Base-by-base conservation (phyloP, 2,797 vertebrate species). In the Cirrhinus mrigala region DNA sequence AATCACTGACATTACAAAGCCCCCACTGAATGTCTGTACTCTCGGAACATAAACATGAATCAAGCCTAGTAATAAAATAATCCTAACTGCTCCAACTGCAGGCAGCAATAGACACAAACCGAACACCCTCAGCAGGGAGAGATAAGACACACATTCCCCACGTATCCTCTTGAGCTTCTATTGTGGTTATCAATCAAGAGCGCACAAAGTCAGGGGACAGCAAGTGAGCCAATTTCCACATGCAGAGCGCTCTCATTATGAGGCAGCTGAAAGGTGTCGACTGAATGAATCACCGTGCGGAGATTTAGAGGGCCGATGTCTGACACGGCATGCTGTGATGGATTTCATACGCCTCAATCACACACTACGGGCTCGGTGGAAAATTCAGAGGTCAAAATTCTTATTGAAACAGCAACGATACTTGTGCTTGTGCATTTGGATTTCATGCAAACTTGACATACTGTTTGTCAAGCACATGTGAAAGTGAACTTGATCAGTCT, bases 171-270 rank as follows among this genome's bases (percentile, higher is more conserved):
- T 79, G 52, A 79, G 87, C 69, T 79, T 89, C 90, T 89, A 91
- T 90, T 91, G 76, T 85, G 14, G 76, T 88, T 91, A 92, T 91
- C 86, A 90, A 91, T 89, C 88, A 88, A 79, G 40, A 48, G 44
- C 56, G 46, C 66, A 85, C 84, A 85, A 85, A 90, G 74, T 89
- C 76, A 87, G 79, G 84, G 85, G 90, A 89, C 82, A 84, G 74
- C 10, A 46, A 91, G 80, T 54, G 80, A 78, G 85, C 69, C 70
- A 81, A 76, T 81, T 89, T 88, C 83, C 86, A 73, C 83, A 87
- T 84, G 58, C 78, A 82, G 85, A 87, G 81, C 85, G 60, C 79
- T 62, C 85, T 89, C 87, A 85, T 89, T 89, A 81, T 33, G 71
- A 89, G 37, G 86, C 54, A 86, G 79, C 18, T 68, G 85, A 87